phyloP scores from a whole-genome alignment of 2,113 vertebrate species.

The Rhombomys opimus region DNA sequence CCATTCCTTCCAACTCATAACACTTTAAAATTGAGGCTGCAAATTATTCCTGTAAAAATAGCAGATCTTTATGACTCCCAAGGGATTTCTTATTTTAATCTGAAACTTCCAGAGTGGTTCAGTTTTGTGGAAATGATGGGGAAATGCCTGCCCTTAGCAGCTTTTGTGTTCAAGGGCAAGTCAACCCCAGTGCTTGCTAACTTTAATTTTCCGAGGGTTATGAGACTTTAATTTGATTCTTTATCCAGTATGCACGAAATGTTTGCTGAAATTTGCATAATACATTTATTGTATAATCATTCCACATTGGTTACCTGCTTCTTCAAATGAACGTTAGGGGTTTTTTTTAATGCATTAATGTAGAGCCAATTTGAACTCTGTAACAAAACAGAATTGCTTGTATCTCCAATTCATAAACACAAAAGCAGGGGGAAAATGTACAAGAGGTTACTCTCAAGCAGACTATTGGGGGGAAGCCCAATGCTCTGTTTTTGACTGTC shows the following conservation, averaged over 20 bases:
- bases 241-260: slow-evolving; percentile 84
- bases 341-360: slow-evolving; percentile 74
- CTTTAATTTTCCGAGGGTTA: slow-evolving; percentile 86
- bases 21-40: slow-evolving; percentile 76
- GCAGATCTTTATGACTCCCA: slow-evolving; percentile 81
- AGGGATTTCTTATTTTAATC: slow-evolving; percentile 80
- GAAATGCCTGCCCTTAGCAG: slow-evolving; percentile 77
- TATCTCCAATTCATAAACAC: slow-evolving; percentile 54
- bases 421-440: background rate
- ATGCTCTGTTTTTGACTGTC: slow-evolving; percentile 44
- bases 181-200: slow-evolving; percentile 83
- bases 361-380: slow-evolving; percentile 74
- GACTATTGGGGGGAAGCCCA: slow-evolving; percentile 40
- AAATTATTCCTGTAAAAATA: slow-evolving; percentile 78
- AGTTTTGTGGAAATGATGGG: slow-evolving; percentile 76
- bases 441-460: slow-evolving; percentile 49
- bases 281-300: slow-evolving; percentile 85
- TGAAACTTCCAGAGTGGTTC: slow-evolving; percentile 78
- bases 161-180: slow-evolving; percentile 84
- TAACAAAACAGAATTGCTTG: slow-evolving; percentile 68
- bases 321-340: slow-evolving; percentile 66
- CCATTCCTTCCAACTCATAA: slow-evolving; percentile 76
- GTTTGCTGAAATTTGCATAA: slow-evolving; percentile 83
- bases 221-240: slow-evolving; percentile 87
- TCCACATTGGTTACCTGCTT: slow-evolving; percentile 80